Conservation (phyloP, 2,888 invertebrate species). For the Metallyticus violacea region DNA sequence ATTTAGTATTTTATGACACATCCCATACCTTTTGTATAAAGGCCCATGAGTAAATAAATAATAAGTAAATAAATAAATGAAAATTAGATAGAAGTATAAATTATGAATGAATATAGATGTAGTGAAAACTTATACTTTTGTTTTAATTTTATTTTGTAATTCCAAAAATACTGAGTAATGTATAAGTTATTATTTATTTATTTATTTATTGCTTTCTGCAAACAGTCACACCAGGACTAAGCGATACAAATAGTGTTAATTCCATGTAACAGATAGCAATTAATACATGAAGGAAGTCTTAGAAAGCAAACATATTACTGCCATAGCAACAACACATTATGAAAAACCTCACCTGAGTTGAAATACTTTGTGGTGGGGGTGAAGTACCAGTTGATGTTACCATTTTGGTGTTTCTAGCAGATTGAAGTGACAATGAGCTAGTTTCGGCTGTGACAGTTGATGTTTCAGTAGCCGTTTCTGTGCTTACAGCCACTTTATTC, state of each 20-base stretch:
- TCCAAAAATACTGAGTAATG: too few relatives aligned
- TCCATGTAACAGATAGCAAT: background rate
- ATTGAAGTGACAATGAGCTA: background rate
- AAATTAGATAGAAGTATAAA: too few relatives aligned
- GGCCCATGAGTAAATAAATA: too few relatives aligned
- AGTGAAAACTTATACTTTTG: too few relatives aligned
- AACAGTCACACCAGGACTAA: background rate
- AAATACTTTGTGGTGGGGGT: constrained; percentile 82
- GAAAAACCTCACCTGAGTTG: constrained; percentile 69
- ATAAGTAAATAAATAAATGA: too few relatives aligned
- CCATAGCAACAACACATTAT: background rate
- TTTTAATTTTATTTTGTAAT: too few relatives aligned
- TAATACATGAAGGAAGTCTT: background rate
- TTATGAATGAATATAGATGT: too few relatives aligned
- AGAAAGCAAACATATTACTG: background rate
- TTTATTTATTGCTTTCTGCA: background rate
- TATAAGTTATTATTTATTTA: too few relatives aligned
- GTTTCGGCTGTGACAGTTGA: background rate
- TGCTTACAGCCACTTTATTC: background rate
- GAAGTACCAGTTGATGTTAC: constrained; percentile 72
- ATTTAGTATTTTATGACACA: too few relatives aligned
- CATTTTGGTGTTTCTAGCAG: constrained; percentile 25
- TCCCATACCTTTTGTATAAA: too few relatives aligned
- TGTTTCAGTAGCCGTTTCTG: background rate
- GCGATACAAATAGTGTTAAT: background rate